Percentiles rank a stretch among this genome's conserved stretches.
Evolutionary conservation across 2,113 vertebrate genomes (phyloP).

Genomic region (Hemiprocne comata): DNA sequence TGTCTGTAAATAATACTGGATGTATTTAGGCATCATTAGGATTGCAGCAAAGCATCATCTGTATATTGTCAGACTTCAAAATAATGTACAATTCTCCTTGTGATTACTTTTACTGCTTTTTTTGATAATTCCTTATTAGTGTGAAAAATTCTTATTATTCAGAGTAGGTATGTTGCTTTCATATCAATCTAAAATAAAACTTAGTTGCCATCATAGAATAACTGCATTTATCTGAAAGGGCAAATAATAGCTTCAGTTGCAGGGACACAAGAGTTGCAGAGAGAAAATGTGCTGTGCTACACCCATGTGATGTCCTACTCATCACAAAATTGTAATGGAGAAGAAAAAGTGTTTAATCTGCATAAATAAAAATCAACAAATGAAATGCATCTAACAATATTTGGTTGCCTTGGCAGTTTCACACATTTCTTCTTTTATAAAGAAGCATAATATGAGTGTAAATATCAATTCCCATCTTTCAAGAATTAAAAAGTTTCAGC

Average conservation of each 20-base stretch:
- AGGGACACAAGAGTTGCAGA: background rate
- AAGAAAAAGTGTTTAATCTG: background rate
- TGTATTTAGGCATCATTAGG: background rate
- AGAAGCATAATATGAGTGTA: constrained; percentile 8
- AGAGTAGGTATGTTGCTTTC: background rate
- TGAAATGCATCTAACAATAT: background rate
- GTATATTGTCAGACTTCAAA: background rate
- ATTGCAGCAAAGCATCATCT: background rate
- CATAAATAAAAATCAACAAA: constrained; percentile 7
- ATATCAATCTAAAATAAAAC: background rate
- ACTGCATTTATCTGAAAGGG: background rate
- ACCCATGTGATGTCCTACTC: no score
- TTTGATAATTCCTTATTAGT: background rate
- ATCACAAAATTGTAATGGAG: background rate
- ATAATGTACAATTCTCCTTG: background rate
- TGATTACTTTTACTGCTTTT: background rate
- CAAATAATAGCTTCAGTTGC: background rate
- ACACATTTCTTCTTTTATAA: constrained; percentile 3
- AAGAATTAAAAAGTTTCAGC: constrained; percentile 27
- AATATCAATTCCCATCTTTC: background rate
- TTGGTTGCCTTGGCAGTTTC: constrained; percentile 21
- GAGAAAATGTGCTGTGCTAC: background rate
- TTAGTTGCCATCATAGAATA: background rate
- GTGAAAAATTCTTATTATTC: background rate
- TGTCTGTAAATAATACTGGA: background rate